Base-by-base conservation (phyloP, 1,140 invertebrate genomes). In the Papilio helenus region DNA sequence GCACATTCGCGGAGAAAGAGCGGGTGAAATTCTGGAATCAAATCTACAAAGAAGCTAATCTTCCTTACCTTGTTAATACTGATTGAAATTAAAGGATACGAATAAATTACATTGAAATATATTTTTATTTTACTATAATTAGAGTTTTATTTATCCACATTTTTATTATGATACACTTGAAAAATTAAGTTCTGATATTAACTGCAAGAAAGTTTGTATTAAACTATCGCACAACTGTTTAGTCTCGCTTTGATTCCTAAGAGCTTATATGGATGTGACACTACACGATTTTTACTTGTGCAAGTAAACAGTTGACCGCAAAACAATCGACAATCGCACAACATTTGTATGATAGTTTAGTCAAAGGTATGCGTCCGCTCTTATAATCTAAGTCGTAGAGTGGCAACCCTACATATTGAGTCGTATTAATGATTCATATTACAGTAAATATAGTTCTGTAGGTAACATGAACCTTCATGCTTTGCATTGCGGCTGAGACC, bases 11-110 rank as follows among this genome's bases (percentile, higher is more conserved):
- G 9, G 85, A 91, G 14, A 82, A 80, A 58, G 81, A 86, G 7
- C 83, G 88, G 61, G 85, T 89, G 1, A 85, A 89, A 39, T 90
- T 93, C 29, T 93, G 90, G 89, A 84, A 92, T 55, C 79, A 87
- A 71, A 39, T 93, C 18, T 92, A 89, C 46, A 79, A 82, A 16
- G 89, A 90, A 79, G 87, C 87, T 10, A 84, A 87, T 1, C 61
- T 89, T 16, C 84, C 86, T n/a, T 81, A 83, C 46, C 89, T 90
- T 68, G 7, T 68, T 68, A 68, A 68, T 29, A 68, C 14, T 68
- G 26, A 68, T 68, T 68, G 16, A 68, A 16, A 26, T 61, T 23
- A 29, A 68, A 29, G 10, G 14, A 68, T 12, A 29, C 9, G 4
- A 29, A 29, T 4, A n/a, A 29, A 65, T 46, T 0, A 12, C 10